Percentiles rank a stretch among this genome's conserved stretches.
Evolutionary conservation across 2,797 vertebrate genomes (phyloP).

Genomic region (Pachyuromys duprasi): DNA sequence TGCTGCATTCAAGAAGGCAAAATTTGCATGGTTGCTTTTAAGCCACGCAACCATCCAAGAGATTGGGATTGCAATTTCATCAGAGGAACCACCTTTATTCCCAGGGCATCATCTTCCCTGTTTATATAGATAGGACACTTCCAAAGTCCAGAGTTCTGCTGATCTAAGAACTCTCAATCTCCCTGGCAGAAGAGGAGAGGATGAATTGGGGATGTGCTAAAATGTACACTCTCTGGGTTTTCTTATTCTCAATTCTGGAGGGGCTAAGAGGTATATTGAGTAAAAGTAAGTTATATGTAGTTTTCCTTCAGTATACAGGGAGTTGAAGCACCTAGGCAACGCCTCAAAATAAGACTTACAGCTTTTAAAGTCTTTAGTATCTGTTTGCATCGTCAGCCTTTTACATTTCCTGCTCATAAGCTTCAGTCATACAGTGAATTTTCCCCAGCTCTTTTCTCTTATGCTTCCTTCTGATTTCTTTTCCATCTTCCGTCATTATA

Average conservation of each 20-base stretch:
- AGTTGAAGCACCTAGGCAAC: neutral
- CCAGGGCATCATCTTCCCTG: neutral
- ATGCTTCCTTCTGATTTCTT: neutral
- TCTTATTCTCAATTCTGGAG: constrained; percentile 52
- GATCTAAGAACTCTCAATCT: neutral
- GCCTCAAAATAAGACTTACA: constrained; percentile 6
- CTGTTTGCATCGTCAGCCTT: neutral
- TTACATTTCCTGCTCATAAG: neutral
- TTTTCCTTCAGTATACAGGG: neutral
- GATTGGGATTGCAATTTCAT: constrained; percentile 28
- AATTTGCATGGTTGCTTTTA: neutral
- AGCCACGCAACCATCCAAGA: neutral
- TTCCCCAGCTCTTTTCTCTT: neutral
- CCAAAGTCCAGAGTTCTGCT: neutral
- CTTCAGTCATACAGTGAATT: neutral
- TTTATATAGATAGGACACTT: neutral
- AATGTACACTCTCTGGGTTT: constrained; percentile 37
- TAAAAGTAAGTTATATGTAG: neutral
- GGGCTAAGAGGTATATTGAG: neutral
- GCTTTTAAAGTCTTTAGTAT: neutral
- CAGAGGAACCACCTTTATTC: neutral
- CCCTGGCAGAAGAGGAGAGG: neutral
- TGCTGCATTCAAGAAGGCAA: neutral
- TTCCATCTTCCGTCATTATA: neutral
- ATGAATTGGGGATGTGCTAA: constrained; percentile 43